Base-by-base conservation (phyloP, 2,888 invertebrate species). In the Rhimphoctona megacephalus region DNA sequence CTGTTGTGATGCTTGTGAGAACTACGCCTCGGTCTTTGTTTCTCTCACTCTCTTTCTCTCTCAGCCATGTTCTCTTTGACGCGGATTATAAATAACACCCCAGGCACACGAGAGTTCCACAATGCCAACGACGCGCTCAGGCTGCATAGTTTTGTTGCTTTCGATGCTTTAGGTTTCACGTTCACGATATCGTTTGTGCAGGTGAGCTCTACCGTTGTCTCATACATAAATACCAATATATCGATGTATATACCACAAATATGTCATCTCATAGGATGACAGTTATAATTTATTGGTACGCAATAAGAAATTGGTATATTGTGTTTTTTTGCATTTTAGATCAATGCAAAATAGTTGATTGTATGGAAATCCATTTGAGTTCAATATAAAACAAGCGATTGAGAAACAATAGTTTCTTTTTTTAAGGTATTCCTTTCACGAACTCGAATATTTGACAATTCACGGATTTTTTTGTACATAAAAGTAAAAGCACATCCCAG, bases 51-150 rank as follows among this genome's bases (percentile, higher is more conserved):
- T 73, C 19, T 67, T 54, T 39, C 54, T 57, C 67, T 57, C 57
- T 39, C 46, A 57, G 43, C 22, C 43, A 39, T 30, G 33, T 66
- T 81, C 67, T 82, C 61, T 69, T 39, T 84, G 74, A 80, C 76
- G 76, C 73, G 46, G 80, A 80, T 80, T 84, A 84, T 84, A 84
- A 84, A 84, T 84, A 84, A 80, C 74, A 84, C 54, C 79, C 83
- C 84, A 80, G 84, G 80, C 80, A 76, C 84, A 74, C 76, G 70
- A 25, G 79, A 49, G 67, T 39, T 64, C 76, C 70, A 84, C 84
- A 80, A 80, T 80, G 79, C 80, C 80, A 80, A 80, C 76, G 80
- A 80, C 74, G 80, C 74, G 66, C 49, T 33, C 54, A 30, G 64
- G 19, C 43, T 69, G 39, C 80, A 84, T 70, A 61, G 46, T 70